These are phyloP conservation scores for Bos indicus DNA, from an alignment of 2,113 vertebrate species.

Conservation along the genomic window DNA sequence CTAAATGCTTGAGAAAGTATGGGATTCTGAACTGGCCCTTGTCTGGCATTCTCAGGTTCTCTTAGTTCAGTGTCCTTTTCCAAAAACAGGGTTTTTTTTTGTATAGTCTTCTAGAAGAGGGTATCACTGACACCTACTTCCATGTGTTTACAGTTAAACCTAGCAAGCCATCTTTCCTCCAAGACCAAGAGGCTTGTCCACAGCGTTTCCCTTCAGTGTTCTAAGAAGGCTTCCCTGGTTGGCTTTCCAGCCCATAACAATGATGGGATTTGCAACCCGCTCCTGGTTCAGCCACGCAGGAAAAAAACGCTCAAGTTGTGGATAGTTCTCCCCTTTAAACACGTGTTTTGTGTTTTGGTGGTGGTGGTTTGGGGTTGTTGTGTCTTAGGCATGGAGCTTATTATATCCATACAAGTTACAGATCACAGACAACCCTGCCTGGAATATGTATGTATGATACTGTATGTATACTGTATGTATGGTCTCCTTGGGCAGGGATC, in stretches of 20 bases:
- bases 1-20: background rate
- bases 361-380: background rate
- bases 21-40: background rate
- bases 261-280: constrained; percentile 13
- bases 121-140: constrained; percentile 1
- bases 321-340: background rate
- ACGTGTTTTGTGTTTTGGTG: constrained; percentile 46
- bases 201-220: constrained; percentile 34
- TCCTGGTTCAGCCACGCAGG: background rate
- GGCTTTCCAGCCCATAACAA: background rate
- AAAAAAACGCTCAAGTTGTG: background rate
- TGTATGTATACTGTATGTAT: background rate
- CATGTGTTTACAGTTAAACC: constrained; percentile 51
- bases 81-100: constrained; percentile 27
- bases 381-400: constrained; percentile 1
- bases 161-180: constrained; percentile 18
- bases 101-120: constrained; percentile 12
- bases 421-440: background rate
- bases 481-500: background rate
- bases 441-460: background rate
- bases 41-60: background rate
- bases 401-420: background rate
- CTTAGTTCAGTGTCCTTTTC: constrained; percentile 45
- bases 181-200: constrained; percentile 27
- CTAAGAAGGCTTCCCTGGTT: background rate